Base-by-base conservation (phyloP, 2,797 vertebrate species). In the Tragelaphus eurycerus region DNA sequence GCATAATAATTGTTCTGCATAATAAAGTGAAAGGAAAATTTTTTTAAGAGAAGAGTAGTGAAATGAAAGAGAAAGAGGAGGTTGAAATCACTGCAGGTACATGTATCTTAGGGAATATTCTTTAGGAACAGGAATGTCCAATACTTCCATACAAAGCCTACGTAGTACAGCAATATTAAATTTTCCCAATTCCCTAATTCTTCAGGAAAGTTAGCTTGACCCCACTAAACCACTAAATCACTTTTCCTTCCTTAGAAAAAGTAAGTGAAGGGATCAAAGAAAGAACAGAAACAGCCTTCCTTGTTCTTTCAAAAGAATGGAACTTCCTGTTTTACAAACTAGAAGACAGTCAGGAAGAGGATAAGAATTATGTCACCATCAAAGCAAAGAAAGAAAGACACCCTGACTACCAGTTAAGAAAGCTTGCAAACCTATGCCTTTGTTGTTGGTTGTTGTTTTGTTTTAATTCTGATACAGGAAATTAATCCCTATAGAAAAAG, bases 191-290 rank as follows among this genome's bases (percentile, higher is more conserved):
- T 93, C 57, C 13, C 16, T 48, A 84, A 31, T 79, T 57, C 43
- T 86, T 94, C 85, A 60, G 74, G 15, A 94, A 89, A 82, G 87
- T 52, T 59, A 96, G 62, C 11, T 91, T 60, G 21, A 64, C 43
- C 52, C 54, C 74, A 89, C 71, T 55, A 83, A 78, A 71, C 8
- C 67, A 92, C 29, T 27, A 95, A 62, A 54, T 59, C 43, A 59
- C 62, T 78, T 89, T 89, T 78, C 16, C 10, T 91, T 96, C 43
- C 54, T 95, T 92, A 84, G 50, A 76, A 50, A 91, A 89, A 94
- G 17, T 17, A 89, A n/a, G 27, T 64, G 16, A 60, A 95, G 21
- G 25, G 11, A 96, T 57, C 38, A 29, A 89, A 60, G 23, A 34
- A 67, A 82, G 21, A 48, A 8, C 21, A 93, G 27, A 96, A 91